A percentile compares a stretch with the other conserved stretches of the same genome.
phyloP scores from a whole-genome alignment of 2,113 vertebrate genomes.

The Megaleporinus macrocephalus region DNA sequence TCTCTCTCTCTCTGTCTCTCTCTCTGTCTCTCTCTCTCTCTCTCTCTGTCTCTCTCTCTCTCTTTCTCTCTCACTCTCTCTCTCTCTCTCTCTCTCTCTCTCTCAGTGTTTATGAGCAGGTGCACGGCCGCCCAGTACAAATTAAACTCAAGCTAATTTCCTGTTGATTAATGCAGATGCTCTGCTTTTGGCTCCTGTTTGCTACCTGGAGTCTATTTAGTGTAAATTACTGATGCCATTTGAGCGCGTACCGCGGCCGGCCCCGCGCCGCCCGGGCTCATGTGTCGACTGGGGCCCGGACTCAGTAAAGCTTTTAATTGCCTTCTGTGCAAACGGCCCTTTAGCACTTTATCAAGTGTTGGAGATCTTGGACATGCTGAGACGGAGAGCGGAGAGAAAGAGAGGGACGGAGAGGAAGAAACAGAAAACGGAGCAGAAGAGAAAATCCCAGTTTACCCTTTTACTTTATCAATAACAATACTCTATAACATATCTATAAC shows the following conservation, averaged over 20 bases:
- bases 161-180: conserved; percentile 86
- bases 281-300: conserved; percentile 93
- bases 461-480: no score
- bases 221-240: conserved; percentile 92
- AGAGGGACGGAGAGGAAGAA: neutral
- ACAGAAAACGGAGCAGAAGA: neutral
- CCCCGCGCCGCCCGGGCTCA: conserved; percentile 93
- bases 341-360: conserved; percentile 81
- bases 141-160: conserved; percentile 79
- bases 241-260: conserved; percentile 85
- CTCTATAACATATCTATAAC: no score
- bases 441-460: no score
- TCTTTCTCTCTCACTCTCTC: no score
- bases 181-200: conserved; percentile 75
- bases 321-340: conserved; percentile 96
- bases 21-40: no score
- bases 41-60: no score
- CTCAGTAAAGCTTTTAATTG: conserved; percentile 99
- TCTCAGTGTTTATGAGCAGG: conserved; percentile 68
- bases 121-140: conserved; percentile 74
- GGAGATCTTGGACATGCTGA: conserved; percentile 67
- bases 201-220: conserved; percentile 90
- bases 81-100: neutral
- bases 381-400: conserved; percentile 46
- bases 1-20: no score